phyloP scores from a whole-genome alignment of 2,888 invertebrate genomes.

The Diogma glabrata region DNA sequence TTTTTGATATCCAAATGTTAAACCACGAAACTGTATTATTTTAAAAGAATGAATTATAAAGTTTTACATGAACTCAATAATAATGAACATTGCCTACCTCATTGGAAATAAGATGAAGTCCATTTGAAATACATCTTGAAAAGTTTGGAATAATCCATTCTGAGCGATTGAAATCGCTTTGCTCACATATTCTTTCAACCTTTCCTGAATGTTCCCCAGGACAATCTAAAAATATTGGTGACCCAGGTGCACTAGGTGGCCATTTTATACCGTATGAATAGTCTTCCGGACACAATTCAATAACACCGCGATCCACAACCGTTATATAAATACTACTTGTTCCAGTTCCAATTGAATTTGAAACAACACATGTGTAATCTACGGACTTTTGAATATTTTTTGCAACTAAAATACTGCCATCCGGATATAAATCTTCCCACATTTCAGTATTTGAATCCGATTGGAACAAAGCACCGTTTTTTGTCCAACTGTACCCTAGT shows the following conservation, averaged over 20 bases:
- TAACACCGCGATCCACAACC: conserved; percentile 47
- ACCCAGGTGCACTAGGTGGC: conserved; percentile 62
- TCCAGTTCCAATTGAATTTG: conserved; percentile 41
- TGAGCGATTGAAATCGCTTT: conserved; percentile 49
- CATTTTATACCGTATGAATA: conserved; percentile 47
- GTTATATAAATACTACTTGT: conserved; percentile 53
- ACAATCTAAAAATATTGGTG: conserved; percentile 52
- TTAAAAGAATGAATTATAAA: not conserved
- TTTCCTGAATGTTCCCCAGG: conserved; percentile 44
- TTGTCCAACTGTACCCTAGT: conserved; percentile 74
- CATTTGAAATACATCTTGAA: conserved; percentile 56
- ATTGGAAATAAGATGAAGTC: conserved; percentile 48
- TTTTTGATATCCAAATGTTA: conserved; percentile 34
- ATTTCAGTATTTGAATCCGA: conserved; percentile 63
- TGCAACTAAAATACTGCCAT: conserved; percentile 70
- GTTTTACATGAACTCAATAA: not conserved
- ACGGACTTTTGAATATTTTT: conserved; percentile 67
- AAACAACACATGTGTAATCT: conserved; percentile 63
- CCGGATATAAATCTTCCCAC: conserved; percentile 76
- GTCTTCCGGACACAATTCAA: conserved; percentile 44
- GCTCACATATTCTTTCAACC: conserved; percentile 44
- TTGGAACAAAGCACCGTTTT: conserved; percentile 61
- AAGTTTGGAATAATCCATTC: conserved; percentile 69
- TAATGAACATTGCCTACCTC: conserved; percentile 38
- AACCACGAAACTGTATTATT: conserved; percentile 26